Evolutionary conservation across 2,797 vertebrate species (phyloP), one percentile per base, ranked within the genome.

Genomic region (Crenuchus spilurus): DNA sequence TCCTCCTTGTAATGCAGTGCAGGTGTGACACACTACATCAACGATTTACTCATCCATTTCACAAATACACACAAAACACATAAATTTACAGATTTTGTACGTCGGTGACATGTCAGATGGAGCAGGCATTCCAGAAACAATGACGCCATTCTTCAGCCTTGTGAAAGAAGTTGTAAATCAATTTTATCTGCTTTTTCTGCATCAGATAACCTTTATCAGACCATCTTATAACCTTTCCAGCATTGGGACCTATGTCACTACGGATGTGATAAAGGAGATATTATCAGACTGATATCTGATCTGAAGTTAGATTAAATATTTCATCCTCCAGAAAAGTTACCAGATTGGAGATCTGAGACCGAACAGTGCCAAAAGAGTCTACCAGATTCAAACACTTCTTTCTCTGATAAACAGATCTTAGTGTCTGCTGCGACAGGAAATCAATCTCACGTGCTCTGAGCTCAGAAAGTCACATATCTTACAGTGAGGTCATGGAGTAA

Each of bases 11-110:
- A 81, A 70, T 30, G 52, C 0, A 26, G 24, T 72, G 72, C 80
- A 88, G 81, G 85, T 88, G 88, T 82, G 68, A 65, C 68, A 75
- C 70, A 82, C 83, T 69, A 83, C 74, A 20, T 86, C 82, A 89
- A 26, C 57, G 26, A 61, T 67, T 67, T 68, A 75, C 16, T 61
- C 26, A 31, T 42, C 52, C 30, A 44, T 30, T n/a, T 35, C 49
- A 51, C 10, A 35, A 63, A 58, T 4, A 57, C 54, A 54, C 55
- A 70, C 54, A 33, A n/a, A 24, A 3, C 55, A 51, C 41, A 76
- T 72, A 65, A 71, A 72, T 61, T 18, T 46, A 63, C 28, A 76
- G 24, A 72, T 18, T 39, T 57, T 22, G 48, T 28, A 69, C 46
- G 51, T 55, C 33, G 4, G 62, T 64, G 68, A 60, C 70, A 62